These are phyloP conservation scores for Mormyrops boulengeri DNA, from an alignment of 2,797 vertebrate species.

Conservation along the genomic window DNA sequence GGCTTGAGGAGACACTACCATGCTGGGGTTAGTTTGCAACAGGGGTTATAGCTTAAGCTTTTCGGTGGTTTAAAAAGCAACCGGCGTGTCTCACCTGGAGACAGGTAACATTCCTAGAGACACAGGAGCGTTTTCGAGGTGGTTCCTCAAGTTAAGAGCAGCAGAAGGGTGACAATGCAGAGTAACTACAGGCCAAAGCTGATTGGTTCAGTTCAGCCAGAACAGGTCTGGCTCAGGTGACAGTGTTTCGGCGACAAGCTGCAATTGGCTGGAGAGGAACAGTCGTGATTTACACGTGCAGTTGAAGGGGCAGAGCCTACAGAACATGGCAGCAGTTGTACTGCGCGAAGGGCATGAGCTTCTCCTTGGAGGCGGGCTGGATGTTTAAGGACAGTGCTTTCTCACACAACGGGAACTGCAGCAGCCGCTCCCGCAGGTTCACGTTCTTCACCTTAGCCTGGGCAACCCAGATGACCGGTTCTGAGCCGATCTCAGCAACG, in stretches of 20 bases:
- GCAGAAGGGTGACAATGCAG: neutral
- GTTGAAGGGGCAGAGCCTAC: constrained; percentile 38
- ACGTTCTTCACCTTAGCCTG: constrained; percentile 63
- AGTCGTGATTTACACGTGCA: neutral
- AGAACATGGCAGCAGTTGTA: constrained; percentile 86
- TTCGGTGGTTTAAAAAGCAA: constrained; percentile 24
- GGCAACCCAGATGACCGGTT: constrained; percentile 46
- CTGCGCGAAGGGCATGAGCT: constrained; percentile 76
- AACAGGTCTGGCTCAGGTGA: neutral
- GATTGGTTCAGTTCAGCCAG: neutral
- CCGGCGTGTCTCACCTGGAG: constrained; percentile 7
- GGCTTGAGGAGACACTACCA: constrained; percentile 10
- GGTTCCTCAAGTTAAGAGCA: constrained; percentile 16
- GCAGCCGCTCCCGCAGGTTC: constrained; percentile 72
- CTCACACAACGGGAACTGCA: constrained; percentile 80
- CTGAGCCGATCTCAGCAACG: constrained; percentile 26
- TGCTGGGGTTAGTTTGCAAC: neutral
- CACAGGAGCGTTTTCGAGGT: constrained; percentile 28
- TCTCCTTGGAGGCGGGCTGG: constrained; percentile 71
- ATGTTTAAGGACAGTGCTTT: constrained; percentile 80
- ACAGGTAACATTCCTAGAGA: constrained; percentile 31
- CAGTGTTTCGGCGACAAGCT: neutral
- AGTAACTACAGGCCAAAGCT: neutral
- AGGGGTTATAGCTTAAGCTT: constrained; percentile 25
- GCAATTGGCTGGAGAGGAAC: neutral